Evolutionary conservation across 2,888 invertebrate genomes (phyloP).

Genomic region (Horisme vitalbata): DNA sequence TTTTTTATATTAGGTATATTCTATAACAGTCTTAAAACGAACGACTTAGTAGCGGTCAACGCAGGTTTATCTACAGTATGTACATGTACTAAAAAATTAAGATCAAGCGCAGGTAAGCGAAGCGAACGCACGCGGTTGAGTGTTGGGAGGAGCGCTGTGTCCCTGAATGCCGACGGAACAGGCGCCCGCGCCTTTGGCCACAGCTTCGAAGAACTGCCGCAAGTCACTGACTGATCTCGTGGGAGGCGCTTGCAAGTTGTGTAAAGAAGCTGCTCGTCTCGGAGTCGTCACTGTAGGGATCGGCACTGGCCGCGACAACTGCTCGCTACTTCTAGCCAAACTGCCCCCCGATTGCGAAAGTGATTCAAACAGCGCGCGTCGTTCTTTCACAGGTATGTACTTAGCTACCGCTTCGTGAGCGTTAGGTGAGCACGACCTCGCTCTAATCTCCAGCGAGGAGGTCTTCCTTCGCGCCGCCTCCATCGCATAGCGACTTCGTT

Average conservation of each 20-base stretch:
- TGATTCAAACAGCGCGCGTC: conserved; percentile 87
- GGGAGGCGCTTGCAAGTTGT: conserved; percentile 83
- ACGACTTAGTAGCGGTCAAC: conserved; percentile 79
- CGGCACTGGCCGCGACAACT: conserved; percentile 66
- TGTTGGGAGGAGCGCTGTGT: conserved; percentile 63
- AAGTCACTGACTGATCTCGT: conserved; percentile 85
- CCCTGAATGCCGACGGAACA: conserved; percentile 55
- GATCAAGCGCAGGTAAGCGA: conserved; percentile 72
- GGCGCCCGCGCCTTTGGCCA: conserved; percentile 69
- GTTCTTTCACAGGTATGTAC: conserved; percentile 88
- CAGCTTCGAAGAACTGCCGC: conserved; percentile 87
- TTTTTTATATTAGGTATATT: conserved; percentile 73
- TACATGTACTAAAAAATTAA: conserved; percentile 47
- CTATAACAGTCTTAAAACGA: conserved; percentile 80
- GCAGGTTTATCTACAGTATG: conserved; percentile 72
- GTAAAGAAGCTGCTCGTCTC: conserved; percentile 85
- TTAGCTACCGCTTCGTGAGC: conserved; percentile 77
- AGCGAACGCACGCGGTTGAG: conserved; percentile 63
- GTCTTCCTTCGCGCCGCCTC: conserved; percentile 73
- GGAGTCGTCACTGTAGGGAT: conserved; percentile 68
- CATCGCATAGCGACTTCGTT: conserved; percentile 65
- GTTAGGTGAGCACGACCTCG: conserved; percentile 76
- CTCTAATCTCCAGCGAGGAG: conserved; percentile 67
- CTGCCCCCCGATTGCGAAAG: conserved; percentile 84
- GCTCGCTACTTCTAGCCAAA: conserved; percentile 86